These are phyloP conservation scores for Dynastes hyllus DNA, from an alignment of 2,888 invertebrate genomes.

Conservation along the genomic window DNA sequence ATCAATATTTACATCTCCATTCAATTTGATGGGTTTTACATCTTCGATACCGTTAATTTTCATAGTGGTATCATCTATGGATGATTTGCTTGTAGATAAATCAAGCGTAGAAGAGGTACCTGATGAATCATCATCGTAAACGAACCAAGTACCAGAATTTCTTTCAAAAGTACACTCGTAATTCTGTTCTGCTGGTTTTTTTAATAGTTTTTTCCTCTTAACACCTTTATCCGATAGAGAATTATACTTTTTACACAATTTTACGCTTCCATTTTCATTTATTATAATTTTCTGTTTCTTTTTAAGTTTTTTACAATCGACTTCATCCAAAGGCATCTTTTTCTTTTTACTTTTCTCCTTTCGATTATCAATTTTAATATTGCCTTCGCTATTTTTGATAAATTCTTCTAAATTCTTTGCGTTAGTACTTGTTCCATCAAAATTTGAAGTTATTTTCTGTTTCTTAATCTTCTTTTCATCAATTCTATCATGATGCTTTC, in stretches of 20 bases:
- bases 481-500: slow-evolving; percentile 58
- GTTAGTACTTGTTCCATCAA: slow-evolving; percentile 39
- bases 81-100: background rate
- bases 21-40: background rate
- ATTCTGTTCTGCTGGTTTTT: slow-evolving; percentile 52
- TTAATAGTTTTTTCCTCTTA: slow-evolving; percentile 36
- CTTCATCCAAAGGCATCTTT: background rate
- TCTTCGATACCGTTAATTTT: too few species aligned
- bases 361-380: slow-evolving; percentile 12
- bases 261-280: background rate
- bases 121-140: slow-evolving; percentile 56
- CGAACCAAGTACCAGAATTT: slow-evolving; percentile 68
- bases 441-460: slow-evolving; percentile 43
- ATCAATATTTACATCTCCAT: slow-evolving; percentile 6
- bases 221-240: background rate
- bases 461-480: slow-evolving; percentile 57
- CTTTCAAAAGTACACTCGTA: slow-evolving; percentile 63
- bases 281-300: slow-evolving; percentile 29
- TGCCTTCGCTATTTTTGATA: slow-evolving; percentile 52
- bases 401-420: slow-evolving; percentile 52
- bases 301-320: slow-evolving; percentile 12
- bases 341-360: slow-evolving; percentile 27
- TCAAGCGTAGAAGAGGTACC: background rate
- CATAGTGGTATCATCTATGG: background rate
- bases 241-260: background rate